Base-by-base conservation (phyloP, 2,113 vertebrate genomes). In the Coptodon rendalli region DNA sequence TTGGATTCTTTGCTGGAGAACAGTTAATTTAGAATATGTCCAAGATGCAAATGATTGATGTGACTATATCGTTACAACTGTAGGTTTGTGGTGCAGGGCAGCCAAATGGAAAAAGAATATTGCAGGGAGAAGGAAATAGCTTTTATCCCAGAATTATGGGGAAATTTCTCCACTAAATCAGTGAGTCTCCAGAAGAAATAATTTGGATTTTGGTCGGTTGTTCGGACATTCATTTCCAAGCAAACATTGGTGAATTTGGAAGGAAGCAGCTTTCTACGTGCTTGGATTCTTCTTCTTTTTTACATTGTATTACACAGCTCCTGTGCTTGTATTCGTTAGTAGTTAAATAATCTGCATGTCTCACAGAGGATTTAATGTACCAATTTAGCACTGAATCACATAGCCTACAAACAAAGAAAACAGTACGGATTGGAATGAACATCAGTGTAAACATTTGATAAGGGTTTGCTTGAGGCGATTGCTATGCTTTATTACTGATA, bases 1-100 rank as follows among this genome's bases (percentile, higher is more conserved):
- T 96, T 95, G 95, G 94, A 94, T 96, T 95, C 92, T 94, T 93
- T 90, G 89, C 89, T 79, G 63, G 92, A 90, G 93, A 95, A 93
- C 93, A 94, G 93, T 94, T 95, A 63, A 96, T 96, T 96, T 95
- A 94, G 93, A 95, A 96, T 87, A 95, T 95, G 95, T 95, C 94
- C 93, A 83, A 87, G 93, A 92, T 96, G 93, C 93, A 92, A 94
- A 95, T 95, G 94, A 96, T 96, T 95, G 95, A 96, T 96, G 95
- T 91, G 91, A 90, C 90, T 90, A 85, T 93, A 94, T 91, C 57
- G 86, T 88, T 86, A 82, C 92, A 86, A 89, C 87, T 90, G 89
- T 88, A 86, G 79, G 83, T 89, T 76, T 80, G 84, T 53, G 84
- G 81, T 50, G 87, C 89, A 52, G 89, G 90, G 85, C 73, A 83